Evolutionary conservation across 2,113 vertebrate species (phyloP), one percentile per base, ranked within the genome.

Genomic region (Boleophthalmus pectinirostris): DNA sequence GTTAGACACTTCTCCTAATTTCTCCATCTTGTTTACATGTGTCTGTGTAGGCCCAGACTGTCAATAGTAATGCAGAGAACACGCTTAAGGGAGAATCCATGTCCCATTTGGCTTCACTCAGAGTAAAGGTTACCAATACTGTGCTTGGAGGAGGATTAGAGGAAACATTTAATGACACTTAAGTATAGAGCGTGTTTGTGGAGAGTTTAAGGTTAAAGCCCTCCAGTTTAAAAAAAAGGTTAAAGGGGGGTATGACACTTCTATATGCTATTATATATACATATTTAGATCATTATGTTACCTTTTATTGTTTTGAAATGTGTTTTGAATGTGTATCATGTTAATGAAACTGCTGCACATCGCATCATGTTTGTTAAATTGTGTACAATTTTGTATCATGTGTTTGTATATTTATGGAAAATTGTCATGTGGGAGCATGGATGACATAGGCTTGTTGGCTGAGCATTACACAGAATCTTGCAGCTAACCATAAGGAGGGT

Each of bases 101-200:
- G 71, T 77, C 69, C 77, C 63, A 35, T 71, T 78, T 25, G 29
- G 65, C 69, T 84, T 77, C 43, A 20, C 69, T 14, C 60, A 68
- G 68, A 78, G 69, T 72, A 68, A 75, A 53, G 68, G 72, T 84
- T 77, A 73, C 78, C 60, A 21, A 71, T 78, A 73, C 57, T 68
- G 79, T 72, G 71, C 70, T 57, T 69, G 71, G 38, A 64, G 73
- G 46, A 64, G 81, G 80, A 84, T 85, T 85, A 82, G 77, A 66
- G 63, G 57, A 78, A 77, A 75, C 66, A 68, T 78, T 90, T 54
- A 88, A 86, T 85, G 85, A 89, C 84, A 82, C 83, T 85, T 82
- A 73, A 84, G 74, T 49, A 75, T 65, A 47, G 74, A 77, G 78
- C 87, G 81, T 68, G 72, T 69, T 78, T 12, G 68, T 75, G 72